phyloP scores from a whole-genome alignment of 2,113 vertebrate species.

The Ammospiza nelsoni region DNA sequence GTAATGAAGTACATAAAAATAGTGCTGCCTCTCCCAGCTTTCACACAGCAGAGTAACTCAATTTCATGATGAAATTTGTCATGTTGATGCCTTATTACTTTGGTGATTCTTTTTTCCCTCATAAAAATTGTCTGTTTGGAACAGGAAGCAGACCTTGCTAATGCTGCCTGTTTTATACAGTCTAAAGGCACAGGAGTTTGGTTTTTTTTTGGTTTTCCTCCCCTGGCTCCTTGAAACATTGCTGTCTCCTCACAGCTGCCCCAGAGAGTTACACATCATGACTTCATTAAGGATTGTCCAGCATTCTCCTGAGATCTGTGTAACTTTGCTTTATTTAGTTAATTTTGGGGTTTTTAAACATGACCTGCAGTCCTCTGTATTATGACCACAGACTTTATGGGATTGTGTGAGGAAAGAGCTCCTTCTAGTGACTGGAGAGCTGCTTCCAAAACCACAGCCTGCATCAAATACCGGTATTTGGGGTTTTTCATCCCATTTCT shows the following conservation, averaged over 20 bases:
- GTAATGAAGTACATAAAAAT: not conserved
- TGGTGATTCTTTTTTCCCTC: not conserved
- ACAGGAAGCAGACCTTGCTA: not conserved
- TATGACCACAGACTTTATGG: not conserved
- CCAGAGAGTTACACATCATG: not conserved
- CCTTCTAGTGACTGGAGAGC: constrained; percentile 69
- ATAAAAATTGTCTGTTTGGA: not conserved
- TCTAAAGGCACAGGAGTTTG: not conserved
- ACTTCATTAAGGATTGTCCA: not conserved
- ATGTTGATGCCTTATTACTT: not conserved
- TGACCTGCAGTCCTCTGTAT: not conserved
- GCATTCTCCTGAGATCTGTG: not conserved
- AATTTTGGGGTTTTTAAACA: not conserved
- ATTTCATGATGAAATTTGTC: not conserved
- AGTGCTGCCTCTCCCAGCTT: not conserved
- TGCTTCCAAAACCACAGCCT: not conserved
- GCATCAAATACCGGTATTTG: not conserved
- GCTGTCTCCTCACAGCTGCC: not conserved
- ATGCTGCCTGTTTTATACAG: not conserved
- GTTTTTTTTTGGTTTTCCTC: not conserved
- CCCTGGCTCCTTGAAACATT: not conserved
- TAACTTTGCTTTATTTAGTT: not conserved
- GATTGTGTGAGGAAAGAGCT: constrained; percentile 40
- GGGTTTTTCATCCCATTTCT: not conserved
- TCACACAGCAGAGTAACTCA: not conserved